These are phyloP conservation scores for Cristatella mucedo DNA, from an alignment of 2,888 invertebrate species.

Conservation along the genomic window DNA sequence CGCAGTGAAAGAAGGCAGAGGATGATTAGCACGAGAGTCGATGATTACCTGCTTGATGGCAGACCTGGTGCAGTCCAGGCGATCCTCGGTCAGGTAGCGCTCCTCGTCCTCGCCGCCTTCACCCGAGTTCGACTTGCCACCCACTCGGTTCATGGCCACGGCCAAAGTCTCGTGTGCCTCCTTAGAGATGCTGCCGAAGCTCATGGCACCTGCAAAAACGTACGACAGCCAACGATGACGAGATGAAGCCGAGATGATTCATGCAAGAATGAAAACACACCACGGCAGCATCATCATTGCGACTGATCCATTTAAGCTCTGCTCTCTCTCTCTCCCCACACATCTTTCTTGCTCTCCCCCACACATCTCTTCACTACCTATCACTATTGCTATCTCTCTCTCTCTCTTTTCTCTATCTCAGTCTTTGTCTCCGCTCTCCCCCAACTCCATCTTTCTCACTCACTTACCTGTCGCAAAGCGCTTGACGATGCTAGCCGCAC, in stretches of 20 bases:
- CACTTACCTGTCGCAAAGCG: conserved; percentile 65
- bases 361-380: too few species aligned
- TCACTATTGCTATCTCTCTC: too few species aligned
- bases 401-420: too few species aligned
- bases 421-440: too few species aligned
- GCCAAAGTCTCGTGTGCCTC: conserved; percentile 91
- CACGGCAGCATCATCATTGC: too few species aligned
- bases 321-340: neutral
- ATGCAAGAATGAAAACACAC: neutral
- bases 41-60: conserved; percentile 87
- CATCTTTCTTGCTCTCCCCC: too few species aligned
- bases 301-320: too few species aligned
- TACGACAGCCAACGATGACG: neutral
- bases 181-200: conserved; percentile 85
- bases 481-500: conserved; percentile 84
- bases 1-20: too few species aligned
- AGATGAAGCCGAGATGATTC: conserved; percentile 11
- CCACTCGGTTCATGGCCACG: conserved; percentile 88
- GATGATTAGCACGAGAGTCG: too few species aligned
- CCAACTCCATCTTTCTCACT: too few species aligned
- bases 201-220: conserved; percentile 63
- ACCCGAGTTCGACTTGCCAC: conserved; percentile 95
- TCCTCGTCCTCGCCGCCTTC: conserved; percentile 67
- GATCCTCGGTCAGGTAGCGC: conserved; percentile 60
- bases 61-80: conserved; percentile 59